phyloP scores from a whole-genome alignment of 2,888 invertebrate genomes.

The Dendrolimus pini region DNA sequence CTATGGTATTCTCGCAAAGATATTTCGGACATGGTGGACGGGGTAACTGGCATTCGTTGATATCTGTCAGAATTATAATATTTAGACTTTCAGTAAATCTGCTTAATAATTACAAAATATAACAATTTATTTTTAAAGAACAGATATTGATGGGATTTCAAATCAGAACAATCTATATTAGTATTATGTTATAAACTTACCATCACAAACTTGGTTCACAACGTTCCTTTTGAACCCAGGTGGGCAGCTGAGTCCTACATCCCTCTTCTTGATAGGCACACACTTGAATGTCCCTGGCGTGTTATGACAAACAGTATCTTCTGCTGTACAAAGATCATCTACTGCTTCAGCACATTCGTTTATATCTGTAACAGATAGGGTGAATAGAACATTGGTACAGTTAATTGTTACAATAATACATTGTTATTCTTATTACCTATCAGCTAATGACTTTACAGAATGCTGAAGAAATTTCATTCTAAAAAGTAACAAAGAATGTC shows the following conservation, averaged over 20 bases:
- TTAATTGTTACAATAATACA: no score
- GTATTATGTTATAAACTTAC: conserved; percentile 26
- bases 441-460: no score
- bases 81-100: no score
- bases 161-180: no score
- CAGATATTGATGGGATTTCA: no score
- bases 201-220: conserved; percentile 74
- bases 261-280: conserved; percentile 59
- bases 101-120: no score
- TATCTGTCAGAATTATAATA: conserved; percentile 70
- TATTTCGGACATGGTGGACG: conserved; percentile 66
- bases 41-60: conserved; percentile 86
- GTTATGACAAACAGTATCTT: conserved; percentile 80
- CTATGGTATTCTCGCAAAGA: conserved; percentile 69
- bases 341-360: conserved; percentile 82
- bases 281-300: conserved; percentile 81
- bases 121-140: no score
- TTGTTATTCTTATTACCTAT: no score
- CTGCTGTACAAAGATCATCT: conserved; percentile 76
- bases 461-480: no score
- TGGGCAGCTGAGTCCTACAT: conserved; percentile 63
- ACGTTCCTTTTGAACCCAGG: conserved; percentile 75
- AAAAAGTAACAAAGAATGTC: no score
- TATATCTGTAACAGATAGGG: conserved; percentile 74
- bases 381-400: background rate